phyloP scores from a whole-genome alignment of 2,888 invertebrate species.

The Lobophora halterata region DNA sequence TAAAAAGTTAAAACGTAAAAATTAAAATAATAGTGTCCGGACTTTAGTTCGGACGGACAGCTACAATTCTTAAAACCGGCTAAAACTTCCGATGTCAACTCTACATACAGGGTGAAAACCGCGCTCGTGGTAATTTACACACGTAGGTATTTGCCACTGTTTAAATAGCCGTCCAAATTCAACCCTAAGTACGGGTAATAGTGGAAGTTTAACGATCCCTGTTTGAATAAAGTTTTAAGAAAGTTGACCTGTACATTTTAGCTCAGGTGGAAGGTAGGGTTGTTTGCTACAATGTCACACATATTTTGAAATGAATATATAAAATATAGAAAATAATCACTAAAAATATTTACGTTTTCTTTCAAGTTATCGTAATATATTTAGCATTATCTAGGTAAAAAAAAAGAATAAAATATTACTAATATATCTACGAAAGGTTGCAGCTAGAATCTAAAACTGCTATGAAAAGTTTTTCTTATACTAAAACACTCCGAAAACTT shows the following conservation, averaged over 20 bases:
- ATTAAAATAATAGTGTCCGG: no score
- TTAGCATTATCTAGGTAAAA: no score
- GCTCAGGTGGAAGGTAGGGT: constrained; percentile 5
- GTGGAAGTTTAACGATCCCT: constrained; percentile 45
- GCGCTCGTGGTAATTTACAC: constrained; percentile 63
- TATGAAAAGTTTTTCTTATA: background rate
- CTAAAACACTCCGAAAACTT: constrained; percentile 10
- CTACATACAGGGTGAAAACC: constrained; percentile 50
- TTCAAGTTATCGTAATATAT: no score
- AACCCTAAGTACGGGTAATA: constrained; percentile 59
- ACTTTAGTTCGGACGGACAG: background rate
- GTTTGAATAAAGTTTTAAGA: constrained; percentile 25
- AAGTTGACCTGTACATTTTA: constrained; percentile 11
- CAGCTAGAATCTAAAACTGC: constrained; percentile 8
- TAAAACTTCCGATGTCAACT: constrained; percentile 11
- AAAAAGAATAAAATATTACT: no score
- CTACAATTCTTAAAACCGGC: constrained; percentile 10
- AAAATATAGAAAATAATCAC: no score
- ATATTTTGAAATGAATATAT: no score
- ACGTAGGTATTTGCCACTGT: constrained; percentile 53
- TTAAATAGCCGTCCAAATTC: constrained; percentile 45
- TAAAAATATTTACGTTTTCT: constrained; percentile 2
- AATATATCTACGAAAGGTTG: no score
- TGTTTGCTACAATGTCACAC: no score
- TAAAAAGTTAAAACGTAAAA: no score